These are phyloP conservation scores for Anticlea derivata DNA, from an alignment of 2,888 invertebrate species.

Conservation along the genomic window DNA sequence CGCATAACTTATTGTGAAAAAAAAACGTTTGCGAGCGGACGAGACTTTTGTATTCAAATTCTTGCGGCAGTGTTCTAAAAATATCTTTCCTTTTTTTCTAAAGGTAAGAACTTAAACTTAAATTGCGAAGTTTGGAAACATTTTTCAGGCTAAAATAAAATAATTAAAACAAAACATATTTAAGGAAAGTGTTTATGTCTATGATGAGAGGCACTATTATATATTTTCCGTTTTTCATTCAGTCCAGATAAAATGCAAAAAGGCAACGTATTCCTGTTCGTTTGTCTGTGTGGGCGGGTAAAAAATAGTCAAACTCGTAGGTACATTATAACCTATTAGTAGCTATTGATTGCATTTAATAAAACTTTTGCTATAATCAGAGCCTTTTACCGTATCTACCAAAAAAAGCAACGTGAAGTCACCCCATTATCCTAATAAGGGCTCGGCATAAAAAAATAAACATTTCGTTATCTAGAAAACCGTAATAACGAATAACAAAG, in stretches of 20 bases:
- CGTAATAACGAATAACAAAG: constrained; percentile 50
- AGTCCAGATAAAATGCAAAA: no score
- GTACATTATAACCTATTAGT: no score
- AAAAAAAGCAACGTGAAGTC: constrained; percentile 16
- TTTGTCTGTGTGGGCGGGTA: no score
- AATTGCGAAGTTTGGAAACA: constrained; percentile 4
- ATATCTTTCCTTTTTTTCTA: constrained; percentile 32
- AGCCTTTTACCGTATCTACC: background rate
- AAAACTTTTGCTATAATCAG: background rate
- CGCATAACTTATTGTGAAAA: constrained; percentile 60
- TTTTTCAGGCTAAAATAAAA: background rate
- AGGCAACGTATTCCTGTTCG: no score
- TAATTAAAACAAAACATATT: no score
- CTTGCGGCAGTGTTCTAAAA: constrained; percentile 37
- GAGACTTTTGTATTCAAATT: constrained; percentile 69
- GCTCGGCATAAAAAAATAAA: constrained; percentile 56
- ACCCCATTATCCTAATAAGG: constrained; percentile 46
- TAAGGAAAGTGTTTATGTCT: no score
- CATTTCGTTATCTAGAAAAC: constrained; percentile 54
- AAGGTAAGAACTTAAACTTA: constrained; percentile 14
- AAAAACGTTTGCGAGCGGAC: constrained; percentile 52
- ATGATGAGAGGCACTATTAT: no score
- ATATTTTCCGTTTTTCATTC: no score
- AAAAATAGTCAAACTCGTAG: no score
- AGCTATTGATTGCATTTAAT: no score